Evolutionary conservation across 2,113 vertebrate genomes (phyloP), one percentile per base, ranked within the genome.

Genomic region (Elanus axillaris): DNA sequence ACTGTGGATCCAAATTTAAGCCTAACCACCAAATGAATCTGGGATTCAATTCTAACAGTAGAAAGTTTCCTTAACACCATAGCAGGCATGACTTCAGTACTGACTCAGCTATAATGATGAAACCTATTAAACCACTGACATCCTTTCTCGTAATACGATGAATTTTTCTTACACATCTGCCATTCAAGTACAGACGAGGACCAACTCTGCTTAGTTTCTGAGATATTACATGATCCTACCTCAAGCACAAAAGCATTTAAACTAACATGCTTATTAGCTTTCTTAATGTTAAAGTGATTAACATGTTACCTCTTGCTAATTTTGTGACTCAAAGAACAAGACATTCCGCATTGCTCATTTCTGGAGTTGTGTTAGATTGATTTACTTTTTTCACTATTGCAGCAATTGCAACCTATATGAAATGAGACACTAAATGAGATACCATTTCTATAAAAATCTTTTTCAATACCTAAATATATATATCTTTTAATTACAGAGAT

Each of bases 241-340:
- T 88, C 32, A 29, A 86, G 76, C 78, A 93, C 75, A 88, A 94
- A 90, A 80, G 42, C 45, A 80, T 58, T 94, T 83, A 36, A 93
- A 84, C 50, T 43, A 42, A 74, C 56, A 40, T 38, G n/a, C 60
- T 86, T 59, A 86, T 66, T 83, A 73, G 72, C 72, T 84, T 94
- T 69, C 82, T 83, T 76, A 78, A 78, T 13, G 32, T 52, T 85
- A 59, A 71, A 81, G 47, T 29, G 48, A 89, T 86, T 67, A 88
- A 90, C 86, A 18, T 80, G 95, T 96, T 96, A 90, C 88, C 36
- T 93, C 95, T 96, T 95, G 92, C 60, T 93, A 60, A 75, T 64
- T 93, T 86, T 68, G 80, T 95, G 95, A 96, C 86, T 97, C 91
- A 17, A 53, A 53, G 52, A 29, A 53, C 27, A 53, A 71, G 76